A percentile compares a stretch with the other conserved stretches of the same genome.
phyloP scores from a whole-genome alignment of 2,113 vertebrate genomes.

The Varanus komodoensis region DNA sequence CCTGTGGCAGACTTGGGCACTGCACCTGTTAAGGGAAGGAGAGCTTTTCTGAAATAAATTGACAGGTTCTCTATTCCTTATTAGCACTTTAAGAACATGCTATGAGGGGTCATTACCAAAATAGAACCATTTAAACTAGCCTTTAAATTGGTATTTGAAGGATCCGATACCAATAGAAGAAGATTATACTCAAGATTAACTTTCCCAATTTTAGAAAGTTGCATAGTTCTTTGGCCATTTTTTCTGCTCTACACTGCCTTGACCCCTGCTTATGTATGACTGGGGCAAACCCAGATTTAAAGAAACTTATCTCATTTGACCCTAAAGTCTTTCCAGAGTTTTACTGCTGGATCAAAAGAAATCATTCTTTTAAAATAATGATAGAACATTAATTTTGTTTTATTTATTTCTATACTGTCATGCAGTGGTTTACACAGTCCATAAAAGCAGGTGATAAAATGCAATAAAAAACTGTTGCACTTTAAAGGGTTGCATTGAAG shows the following conservation, averaged over 20 bases:
- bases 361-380: not conserved
- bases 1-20: slow-evolving; percentile 42
- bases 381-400: too few relatives aligned
- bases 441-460: too few relatives aligned
- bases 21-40: not conserved
- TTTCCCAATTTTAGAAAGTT: not conserved
- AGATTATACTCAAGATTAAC: not conserved
- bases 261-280: not conserved
- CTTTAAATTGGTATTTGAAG: not conserved
- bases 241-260: not conserved
- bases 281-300: not conserved
- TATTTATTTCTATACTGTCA: too few relatives aligned
- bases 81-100: not conserved
- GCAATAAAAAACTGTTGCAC: too few relatives aligned
- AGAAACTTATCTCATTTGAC: not conserved
- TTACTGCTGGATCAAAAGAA: not conserved
- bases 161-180: not conserved
- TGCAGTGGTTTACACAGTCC: too few relatives aligned
- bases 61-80: not conserved
- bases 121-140: not conserved
- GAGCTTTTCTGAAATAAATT: not conserved
- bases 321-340: not conserved
- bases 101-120: not conserved
- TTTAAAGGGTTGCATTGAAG: not conserved
- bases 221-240: not conserved